Base-by-base conservation (phyloP, 23 tunicate species). In the Halocynthia roretzi region DNA sequence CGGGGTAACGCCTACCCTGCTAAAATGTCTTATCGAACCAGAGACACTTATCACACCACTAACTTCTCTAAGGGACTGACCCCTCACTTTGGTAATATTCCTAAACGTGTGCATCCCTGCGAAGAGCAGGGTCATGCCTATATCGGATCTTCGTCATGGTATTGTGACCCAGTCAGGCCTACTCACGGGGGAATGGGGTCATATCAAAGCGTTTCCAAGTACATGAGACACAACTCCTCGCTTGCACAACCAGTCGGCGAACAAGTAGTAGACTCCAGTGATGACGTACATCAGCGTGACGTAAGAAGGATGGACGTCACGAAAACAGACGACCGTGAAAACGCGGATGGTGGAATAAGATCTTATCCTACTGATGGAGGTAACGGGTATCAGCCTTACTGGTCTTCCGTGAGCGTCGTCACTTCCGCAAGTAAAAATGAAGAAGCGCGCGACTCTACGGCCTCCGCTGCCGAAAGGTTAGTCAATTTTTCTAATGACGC, bases 221-320 rank as follows among this genome's bases (percentile, higher is more conserved):
- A 65, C 15, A 15, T 20, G 22, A 40, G 70, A 40, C 70, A 65
- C 10, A 65, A 65, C 2, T 58, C 63, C 2, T 65, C 70, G 70
- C 15, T 65, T 10, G 22, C n/a, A 10, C 19, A 48, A 65, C 70
- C 70, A 65, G 44, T 10, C 19, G 70, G 0, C 70, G 31, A 10
- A 9, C 5, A 65, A 9, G 70, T 20, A 40, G 70, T 5, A 11
- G 70, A 65, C 10, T 5, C 70, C 10, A 65, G 6, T 15, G 70
- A 65, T 65, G 70, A 65, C 70, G 70, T 48, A 65, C 10, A 20
- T 5, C 48, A 65, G 44, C 44, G 44, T 65, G 70, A 65, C 15
- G 70, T 65, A 65, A 48, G 70, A 65, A 10, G 22, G 70, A 65
- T 65, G 70, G 70, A 65, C 10, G 70, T 40, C 9, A 48, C 22